These are phyloP conservation scores for Salvelinus alpinus DNA, from an alignment of 2,113 vertebrate species.

Conservation along the genomic window DNA sequence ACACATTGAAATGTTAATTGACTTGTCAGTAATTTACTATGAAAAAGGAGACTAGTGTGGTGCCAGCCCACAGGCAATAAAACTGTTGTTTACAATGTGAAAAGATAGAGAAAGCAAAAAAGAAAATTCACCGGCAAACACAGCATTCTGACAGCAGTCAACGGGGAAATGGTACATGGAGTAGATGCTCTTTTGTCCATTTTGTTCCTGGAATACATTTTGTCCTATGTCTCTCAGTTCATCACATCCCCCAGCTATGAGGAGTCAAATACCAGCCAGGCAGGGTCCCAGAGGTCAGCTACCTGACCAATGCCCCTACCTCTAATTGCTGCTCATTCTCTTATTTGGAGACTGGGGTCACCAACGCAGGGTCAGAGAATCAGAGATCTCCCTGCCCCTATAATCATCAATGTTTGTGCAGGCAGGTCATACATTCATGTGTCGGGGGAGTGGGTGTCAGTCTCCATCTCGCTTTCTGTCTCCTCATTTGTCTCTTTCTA, in stretches of 20 bases:
- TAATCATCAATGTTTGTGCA: conserved; percentile 46
- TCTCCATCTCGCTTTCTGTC: too few relatives aligned
- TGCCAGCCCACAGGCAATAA: conserved; percentile 42
- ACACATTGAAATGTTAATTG: conserved; percentile 23
- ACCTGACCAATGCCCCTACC: conserved; percentile 33
- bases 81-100: conserved; percentile 8
- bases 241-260: conserved; percentile 35
- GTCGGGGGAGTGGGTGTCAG: not conserved
- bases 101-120: conserved; percentile 13
- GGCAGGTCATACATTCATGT: conserved; percentile 34
- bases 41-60: conserved; percentile 19
- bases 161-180: too few relatives aligned
- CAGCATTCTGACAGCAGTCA: too few relatives aligned
- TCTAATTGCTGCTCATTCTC: conserved; percentile 60
- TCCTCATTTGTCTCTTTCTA: too few relatives aligned
- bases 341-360: conserved; percentile 48
- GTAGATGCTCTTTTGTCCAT: too few relatives aligned
- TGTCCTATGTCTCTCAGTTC: conserved; percentile 28
- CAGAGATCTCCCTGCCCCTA: conserved; percentile 12
- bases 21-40: not conserved
- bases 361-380: conserved; percentile 35
- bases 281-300: conserved; percentile 40
- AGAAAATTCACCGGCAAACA: not conserved
- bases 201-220: too few relatives aligned
- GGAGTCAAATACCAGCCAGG: conserved; percentile 62